Evolutionary conservation across 1,140 invertebrate species (phyloP), one percentile per base, ranked within the genome.

Genomic region (Gonatopus flavifemur): DNA sequence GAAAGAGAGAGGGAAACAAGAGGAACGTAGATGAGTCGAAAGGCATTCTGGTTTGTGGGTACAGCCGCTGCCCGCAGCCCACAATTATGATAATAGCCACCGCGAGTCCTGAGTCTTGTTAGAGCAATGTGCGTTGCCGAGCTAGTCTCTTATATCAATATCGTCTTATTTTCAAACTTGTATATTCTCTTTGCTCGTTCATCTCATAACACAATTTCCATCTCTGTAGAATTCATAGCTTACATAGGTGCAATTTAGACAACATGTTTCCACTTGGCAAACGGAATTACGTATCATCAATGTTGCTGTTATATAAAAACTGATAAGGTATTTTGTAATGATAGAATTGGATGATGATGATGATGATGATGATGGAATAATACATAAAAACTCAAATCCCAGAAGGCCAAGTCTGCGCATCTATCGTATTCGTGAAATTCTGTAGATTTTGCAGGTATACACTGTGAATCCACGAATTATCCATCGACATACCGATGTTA

Each of bases 31-130:
- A 77, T 68, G 71, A 70, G 71, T 66, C 66, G 64, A 73, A 66
- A 69, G 65, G 66, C 67, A 78, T 76, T 78, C 76, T 77, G 74
- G 76, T 78, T 77, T 77, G 75, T 76, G 71, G 74, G 74, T 62
- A 76, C 69, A 76, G 67, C 67, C 70, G 69, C 59, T 76, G 73
- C 72, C 70, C 70, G 70, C 69, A 76, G 70, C 69, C 73, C 67
- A 69, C 73, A 77, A 78, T 78, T 78, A 78, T 76, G 74, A 77
- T 78, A 78, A 78, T 77, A 72, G 71, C 66, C 62, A 58, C 60
- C 32, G 57, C 50, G 67, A 66, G 65, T 59, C 59, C 65, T 66
- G 69, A 73, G 72, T 70, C 75, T 77, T 74, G 74, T 74, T 76
- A 77, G 69, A 58, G 66, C 69, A 70, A 70, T 64, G 65, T 63